Conservation (phyloP, 2,113 vertebrate species). For the Bothrops jararaca region DNA sequence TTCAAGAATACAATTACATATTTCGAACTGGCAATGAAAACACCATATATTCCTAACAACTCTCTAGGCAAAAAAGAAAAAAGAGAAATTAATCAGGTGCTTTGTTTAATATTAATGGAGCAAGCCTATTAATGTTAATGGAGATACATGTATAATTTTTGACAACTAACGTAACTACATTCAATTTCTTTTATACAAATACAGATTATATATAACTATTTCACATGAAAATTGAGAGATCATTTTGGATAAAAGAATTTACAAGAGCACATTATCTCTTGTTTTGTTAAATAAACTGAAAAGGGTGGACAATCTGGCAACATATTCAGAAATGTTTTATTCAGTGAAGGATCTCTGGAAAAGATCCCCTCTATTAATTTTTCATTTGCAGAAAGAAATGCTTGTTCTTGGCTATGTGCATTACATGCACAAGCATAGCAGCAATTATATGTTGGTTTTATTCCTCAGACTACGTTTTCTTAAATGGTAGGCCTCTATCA, state of each 20-base stretch:
- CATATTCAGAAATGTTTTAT: background rate
- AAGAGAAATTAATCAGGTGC: background rate
- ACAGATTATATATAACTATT: background rate
- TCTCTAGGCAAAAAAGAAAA: background rate
- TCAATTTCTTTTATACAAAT: background rate
- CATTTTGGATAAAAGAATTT: background rate
- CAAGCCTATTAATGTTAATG: background rate
- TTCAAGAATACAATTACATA: background rate
- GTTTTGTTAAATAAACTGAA: background rate
- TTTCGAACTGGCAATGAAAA: background rate
- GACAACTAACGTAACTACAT: background rate
- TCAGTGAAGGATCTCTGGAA: background rate
- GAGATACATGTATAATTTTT: background rate
- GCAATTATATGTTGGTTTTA: background rate
- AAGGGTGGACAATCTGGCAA: background rate
- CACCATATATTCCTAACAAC: background rate
- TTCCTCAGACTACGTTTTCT: background rate
- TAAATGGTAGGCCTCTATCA: background rate
- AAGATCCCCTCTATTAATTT: background rate
- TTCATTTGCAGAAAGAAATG: background rate
- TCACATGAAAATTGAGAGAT: background rate
- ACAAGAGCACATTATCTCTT: background rate
- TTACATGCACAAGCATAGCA: background rate
- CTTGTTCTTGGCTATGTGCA: background rate
- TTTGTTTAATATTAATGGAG: background rate